Evolutionary conservation across 2,797 vertebrate genomes (phyloP).

Genomic region (Graptemys geographica): DNA sequence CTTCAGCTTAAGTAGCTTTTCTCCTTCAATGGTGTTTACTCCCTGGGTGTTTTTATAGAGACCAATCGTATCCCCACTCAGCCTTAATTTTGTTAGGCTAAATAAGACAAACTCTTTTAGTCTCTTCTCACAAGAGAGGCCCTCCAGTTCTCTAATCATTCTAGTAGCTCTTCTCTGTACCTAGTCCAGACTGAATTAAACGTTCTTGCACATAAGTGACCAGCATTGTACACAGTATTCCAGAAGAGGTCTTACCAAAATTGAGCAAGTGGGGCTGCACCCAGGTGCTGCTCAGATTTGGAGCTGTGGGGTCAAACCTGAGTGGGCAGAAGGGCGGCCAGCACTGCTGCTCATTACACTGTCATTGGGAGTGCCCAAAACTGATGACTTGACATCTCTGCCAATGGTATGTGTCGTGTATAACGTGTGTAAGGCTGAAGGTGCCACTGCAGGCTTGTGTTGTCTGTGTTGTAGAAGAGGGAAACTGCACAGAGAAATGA

Average conservation of each 20-base stretch:
- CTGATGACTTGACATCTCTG: background rate
- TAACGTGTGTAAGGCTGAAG: background rate
- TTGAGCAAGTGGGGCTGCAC: background rate
- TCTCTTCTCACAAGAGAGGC: background rate
- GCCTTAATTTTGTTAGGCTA: background rate
- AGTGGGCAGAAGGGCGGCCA: no score
- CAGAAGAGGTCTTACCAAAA: background rate
- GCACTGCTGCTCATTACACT: accelerated
- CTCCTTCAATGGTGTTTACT: background rate
- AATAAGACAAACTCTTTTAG: background rate
- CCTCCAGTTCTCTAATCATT: background rate
- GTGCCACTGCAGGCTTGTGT: background rate
- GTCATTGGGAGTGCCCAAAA: accelerated
- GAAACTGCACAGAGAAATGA: background rate
- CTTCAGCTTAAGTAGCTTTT: background rate
- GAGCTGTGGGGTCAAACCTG: background rate
- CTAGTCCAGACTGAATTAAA: background rate
- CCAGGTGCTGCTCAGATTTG: background rate
- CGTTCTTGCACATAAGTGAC: background rate
- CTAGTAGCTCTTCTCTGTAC: background rate
- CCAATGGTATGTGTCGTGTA: background rate
- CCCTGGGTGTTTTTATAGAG: background rate
- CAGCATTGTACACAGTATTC: background rate
- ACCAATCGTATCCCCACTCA: background rate
- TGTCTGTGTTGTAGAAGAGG: background rate